Base-by-base conservation (phyloP, 2,797 vertebrate genomes). In the Staurois parvus region DNA sequence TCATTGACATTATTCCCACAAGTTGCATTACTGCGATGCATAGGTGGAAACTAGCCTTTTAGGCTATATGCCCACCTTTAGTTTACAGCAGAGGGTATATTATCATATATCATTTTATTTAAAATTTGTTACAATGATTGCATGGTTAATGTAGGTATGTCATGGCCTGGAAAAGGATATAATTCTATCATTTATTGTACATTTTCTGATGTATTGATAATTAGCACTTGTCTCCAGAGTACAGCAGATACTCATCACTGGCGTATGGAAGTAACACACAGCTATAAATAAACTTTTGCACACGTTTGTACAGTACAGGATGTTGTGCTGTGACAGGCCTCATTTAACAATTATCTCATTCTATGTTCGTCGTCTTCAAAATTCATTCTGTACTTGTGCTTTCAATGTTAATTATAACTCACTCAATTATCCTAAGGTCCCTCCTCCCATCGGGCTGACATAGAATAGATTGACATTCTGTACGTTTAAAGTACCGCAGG, bases 401-500 rank as follows among this genome's bases (percentile, higher is more conserved):
- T 37, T 75, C 29, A 24, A 3, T 59, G 15, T 45, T 76, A 68
- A 84, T 69, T 76, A 40, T 76, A 56, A 28, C 34, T 29, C 6
- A 26, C 45, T 52, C 32, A 68, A 69, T 26, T 76, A 34, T 59
- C 12, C 34, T 34, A n/a, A 26, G 9, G 4, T 1, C 34, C 30
- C 81, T 37, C n/a, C 80, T 74, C 30, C 73, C 67, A 67, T 69
- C 74, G 45, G 12, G 17, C 34, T 26, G n/a, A 48, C n/a, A 80
- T 42, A 72, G 34, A 59, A 11, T 45, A 62, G 24, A 28, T 40
- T 26, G n/a, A 32, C 32, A 72, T 64, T 72, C 67, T 30, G 30
- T 70, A 15, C n/a, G n/a, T 66, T 29, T 67, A 32, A 66, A 24
- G 28, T 21, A 79, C 84, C 72, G 12, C 17, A 76, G 79, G 84